These are phyloP conservation scores for Ictalurus punctatus DNA, from an alignment of 2,113 vertebrate species.

Conservation along the genomic window DNA sequence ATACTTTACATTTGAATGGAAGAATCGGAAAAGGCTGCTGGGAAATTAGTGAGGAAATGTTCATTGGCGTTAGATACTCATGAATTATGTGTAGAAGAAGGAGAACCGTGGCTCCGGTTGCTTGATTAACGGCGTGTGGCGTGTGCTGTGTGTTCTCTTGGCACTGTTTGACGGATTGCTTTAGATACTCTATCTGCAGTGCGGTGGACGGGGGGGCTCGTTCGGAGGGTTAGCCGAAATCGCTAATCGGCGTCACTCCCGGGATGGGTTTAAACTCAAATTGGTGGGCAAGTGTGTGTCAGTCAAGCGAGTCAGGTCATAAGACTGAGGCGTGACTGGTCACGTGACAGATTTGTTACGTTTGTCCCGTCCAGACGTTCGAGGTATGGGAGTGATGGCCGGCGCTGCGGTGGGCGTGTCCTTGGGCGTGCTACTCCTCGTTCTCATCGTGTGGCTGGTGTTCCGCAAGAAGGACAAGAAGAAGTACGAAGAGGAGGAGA, in stretches of 20 bases:
- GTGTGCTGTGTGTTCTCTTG: constrained; percentile 42
- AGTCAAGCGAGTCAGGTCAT: neutral
- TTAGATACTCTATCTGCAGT: constrained; percentile 36
- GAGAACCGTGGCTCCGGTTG: neutral
- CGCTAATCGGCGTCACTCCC: neutral
- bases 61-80: constrained; percentile 25
- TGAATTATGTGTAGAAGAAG: neutral
- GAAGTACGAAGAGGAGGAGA: constrained; percentile 90
- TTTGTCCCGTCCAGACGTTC: constrained; percentile 70
- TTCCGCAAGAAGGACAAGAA: constrained; percentile 86
- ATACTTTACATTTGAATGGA: neutral
- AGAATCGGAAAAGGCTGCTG: neutral
- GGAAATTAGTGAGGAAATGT: constrained; percentile 31
- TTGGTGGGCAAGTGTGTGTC: constrained; percentile 1
- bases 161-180: constrained; percentile 24
- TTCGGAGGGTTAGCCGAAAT: neutral
- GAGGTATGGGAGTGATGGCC: constrained; percentile 80
- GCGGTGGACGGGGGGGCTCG: neutral
- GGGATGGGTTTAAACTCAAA: neutral
- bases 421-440: constrained; percentile 77
- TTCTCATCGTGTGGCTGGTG: constrained; percentile 82
- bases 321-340: neutral
- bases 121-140: constrained; percentile 39
- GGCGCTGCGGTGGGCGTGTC: constrained; percentile 83
- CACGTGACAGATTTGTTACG: neutral